Conservation (phyloP, 1,140 invertebrate species). For the Globodera rostochiensis region DNA sequence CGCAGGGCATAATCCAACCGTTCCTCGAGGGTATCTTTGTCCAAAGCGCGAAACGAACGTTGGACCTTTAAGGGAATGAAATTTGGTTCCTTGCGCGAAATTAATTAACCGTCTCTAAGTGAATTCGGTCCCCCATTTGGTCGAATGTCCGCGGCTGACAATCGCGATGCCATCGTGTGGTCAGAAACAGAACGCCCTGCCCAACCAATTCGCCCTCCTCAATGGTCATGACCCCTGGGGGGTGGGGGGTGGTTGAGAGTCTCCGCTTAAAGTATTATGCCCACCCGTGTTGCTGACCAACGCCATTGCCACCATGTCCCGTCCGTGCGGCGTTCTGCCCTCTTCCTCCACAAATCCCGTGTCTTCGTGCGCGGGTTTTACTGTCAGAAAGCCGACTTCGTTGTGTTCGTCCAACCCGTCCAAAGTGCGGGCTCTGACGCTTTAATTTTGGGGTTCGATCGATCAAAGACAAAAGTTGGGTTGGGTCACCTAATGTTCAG, state of each 20-base stretch:
- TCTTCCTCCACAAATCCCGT: constrained; percentile 51
- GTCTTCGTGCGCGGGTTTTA: constrained; percentile 57
- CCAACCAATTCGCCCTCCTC: constrained; percentile 53
- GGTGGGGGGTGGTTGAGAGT: background rate
- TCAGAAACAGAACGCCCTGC: background rate
- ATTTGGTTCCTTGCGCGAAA: background rate
- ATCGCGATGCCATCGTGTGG: constrained; percentile 39
- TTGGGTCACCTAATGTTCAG: constrained; percentile 45
- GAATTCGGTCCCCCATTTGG: background rate
- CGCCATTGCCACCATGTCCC: constrained; percentile 58
- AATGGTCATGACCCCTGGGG: constrained; percentile 58
- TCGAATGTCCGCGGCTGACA: background rate
- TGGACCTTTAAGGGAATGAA: background rate
- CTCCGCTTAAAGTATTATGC: background rate
- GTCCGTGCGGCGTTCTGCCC: constrained; percentile 43
- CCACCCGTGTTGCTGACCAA: constrained; percentile 56
- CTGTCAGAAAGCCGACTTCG: constrained; percentile 59
- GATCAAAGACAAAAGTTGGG: too few species aligned
- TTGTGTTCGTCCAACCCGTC: constrained; percentile 48
- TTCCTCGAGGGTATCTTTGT: constrained; percentile 42
- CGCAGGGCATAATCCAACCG: constrained; percentile 6
- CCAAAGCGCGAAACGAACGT: background rate
- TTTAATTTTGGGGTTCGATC: constrained; percentile 21
- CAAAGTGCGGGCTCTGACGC: constrained; percentile 27
- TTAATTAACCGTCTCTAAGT: background rate